Evolutionary conservation across 2,888 invertebrate species (phyloP).

Genomic region (Drosophila emarginata): DNA sequence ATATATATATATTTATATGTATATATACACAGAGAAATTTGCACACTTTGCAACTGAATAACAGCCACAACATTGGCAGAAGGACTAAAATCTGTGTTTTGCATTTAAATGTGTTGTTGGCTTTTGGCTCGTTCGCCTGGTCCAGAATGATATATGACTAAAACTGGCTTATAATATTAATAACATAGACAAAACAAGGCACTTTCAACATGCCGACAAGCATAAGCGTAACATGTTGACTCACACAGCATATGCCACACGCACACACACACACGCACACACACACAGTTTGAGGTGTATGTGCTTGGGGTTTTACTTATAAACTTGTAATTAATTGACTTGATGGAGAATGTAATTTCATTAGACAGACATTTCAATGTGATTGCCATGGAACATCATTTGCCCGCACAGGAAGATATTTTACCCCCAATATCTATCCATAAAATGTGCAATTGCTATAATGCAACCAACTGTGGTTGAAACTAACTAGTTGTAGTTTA

Average conservation of each 20-base stretch:
- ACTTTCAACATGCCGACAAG: slow-evolving; percentile 73
- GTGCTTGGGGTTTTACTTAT: slow-evolving; percentile 50
- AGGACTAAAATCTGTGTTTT: slow-evolving; percentile 40
- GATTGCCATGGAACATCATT: too few species aligned
- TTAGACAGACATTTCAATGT: slow-evolving; percentile 73
- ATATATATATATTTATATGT: background rate
- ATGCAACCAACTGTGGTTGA: too few species aligned
- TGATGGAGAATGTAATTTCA: slow-evolving; percentile 80
- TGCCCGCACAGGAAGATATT: slow-evolving; percentile 8
- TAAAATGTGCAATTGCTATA: background rate
- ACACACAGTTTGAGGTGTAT: slow-evolving; percentile 9
- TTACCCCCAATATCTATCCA: background rate
- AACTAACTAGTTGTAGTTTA: background rate
- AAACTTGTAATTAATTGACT: slow-evolving; percentile 76
- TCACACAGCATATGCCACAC: slow-evolving; percentile 32
- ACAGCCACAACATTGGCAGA: slow-evolving; percentile 24
- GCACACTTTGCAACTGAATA: slow-evolving; percentile 49
- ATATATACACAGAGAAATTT: background rate
- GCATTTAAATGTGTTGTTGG: slow-evolving; percentile 5
- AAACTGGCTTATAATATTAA: slow-evolving; percentile 77
- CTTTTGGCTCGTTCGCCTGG: slow-evolving; percentile 29
- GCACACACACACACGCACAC: slow-evolving; percentile 7
- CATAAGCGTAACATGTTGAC: slow-evolving; percentile 71
- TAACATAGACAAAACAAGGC: slow-evolving; percentile 76
- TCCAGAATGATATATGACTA: slow-evolving; percentile 75